Conservation (phyloP, 2,888 invertebrate genomes). For the Acrobasis consociella region DNA sequence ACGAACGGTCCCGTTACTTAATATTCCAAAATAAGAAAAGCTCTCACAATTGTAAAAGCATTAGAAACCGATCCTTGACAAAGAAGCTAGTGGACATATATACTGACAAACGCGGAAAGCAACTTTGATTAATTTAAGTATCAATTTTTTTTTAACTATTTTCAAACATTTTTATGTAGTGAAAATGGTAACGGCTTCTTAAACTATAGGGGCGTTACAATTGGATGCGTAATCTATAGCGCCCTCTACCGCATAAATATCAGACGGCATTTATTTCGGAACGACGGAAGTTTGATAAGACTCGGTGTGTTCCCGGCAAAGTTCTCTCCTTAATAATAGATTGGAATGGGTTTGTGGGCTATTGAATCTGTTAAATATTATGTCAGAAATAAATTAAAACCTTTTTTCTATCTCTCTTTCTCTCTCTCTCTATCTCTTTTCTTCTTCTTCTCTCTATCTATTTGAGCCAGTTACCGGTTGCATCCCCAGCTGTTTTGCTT, state of each 20-base stretch:
- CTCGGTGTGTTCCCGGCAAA: slow-evolving; percentile 49
- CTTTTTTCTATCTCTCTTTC: too few relatives aligned
- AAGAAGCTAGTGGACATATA: too few relatives aligned
- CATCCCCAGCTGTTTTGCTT: too few relatives aligned
- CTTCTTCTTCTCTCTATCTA: too few relatives aligned
- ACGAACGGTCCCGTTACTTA: too few relatives aligned
- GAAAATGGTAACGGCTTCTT: neutral
- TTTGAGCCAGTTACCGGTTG: too few relatives aligned
- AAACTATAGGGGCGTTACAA: slow-evolving; percentile 57
- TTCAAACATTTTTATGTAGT: neutral
- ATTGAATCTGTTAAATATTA: slow-evolving; percentile 24
- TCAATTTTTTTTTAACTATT: neutral
- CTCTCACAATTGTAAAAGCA: too few relatives aligned
- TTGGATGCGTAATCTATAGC: slow-evolving; percentile 65
- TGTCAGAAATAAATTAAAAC: neutral
- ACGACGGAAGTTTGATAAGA: slow-evolving; percentile 74
- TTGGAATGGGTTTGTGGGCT: slow-evolving; percentile 24
- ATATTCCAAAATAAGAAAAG: too few relatives aligned
- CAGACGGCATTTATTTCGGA: slow-evolving; percentile 71
- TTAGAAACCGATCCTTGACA: too few relatives aligned
- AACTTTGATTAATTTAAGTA: too few relatives aligned
- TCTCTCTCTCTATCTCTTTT: too few relatives aligned
- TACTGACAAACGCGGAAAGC: too few relatives aligned
- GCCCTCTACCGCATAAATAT: slow-evolving; percentile 77
- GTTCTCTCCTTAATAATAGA: slow-evolving; percentile 12